Evolutionary conservation across 2,797 vertebrate genomes (phyloP), one percentile per base, ranked within the genome.

Genomic region (Siniperca undulata): DNA sequence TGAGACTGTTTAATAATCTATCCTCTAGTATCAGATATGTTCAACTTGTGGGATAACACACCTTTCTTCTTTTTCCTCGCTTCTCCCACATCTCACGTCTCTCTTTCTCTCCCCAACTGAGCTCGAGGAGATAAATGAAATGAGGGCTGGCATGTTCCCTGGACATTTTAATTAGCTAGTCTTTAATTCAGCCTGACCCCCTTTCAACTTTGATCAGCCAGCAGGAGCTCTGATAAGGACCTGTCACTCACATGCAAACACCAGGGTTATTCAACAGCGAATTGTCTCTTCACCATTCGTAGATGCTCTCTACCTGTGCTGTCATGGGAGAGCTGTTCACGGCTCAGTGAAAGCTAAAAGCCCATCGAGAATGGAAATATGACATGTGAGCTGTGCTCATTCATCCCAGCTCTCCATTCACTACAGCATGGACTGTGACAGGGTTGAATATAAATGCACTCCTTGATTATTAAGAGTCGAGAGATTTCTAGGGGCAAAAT

Each of bases 151-250:
- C 90, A 76, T 93, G 89, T 93, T 94, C 92, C 86, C 89, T 83
- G 91, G 94, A 95, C 93, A 93, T 96, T 96, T 95, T 95, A 95
- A 96, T 96, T 95, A 95, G 91, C 92, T 86, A 52, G 84, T 94
- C 92, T 95, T 95, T 96, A 96, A 96, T 96, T 95, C 92, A 93
- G 80, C 85, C 91, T 95, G 95, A 95, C 94, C 95, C 93, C 83
- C 77, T 92, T 94, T 95, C 92, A 94, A 92, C 91, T 95, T 81
- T 93, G 95, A 96, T 96, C 91, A 94, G 90, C 87, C 61, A 42
- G 89, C 70, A 70, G 84, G 82, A 76, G 86, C 76, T 34, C 85
- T 88, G 95, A 96, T 95, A 96, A 95, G 91, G 88, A 92, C 78
- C 93, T 81, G 93, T 92, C 94, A 93, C 80, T 96, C 94, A 95